Evolutionary conservation across 2,797 vertebrate genomes (phyloP).

Genomic region (Rhadinocentrus ornatus): DNA sequence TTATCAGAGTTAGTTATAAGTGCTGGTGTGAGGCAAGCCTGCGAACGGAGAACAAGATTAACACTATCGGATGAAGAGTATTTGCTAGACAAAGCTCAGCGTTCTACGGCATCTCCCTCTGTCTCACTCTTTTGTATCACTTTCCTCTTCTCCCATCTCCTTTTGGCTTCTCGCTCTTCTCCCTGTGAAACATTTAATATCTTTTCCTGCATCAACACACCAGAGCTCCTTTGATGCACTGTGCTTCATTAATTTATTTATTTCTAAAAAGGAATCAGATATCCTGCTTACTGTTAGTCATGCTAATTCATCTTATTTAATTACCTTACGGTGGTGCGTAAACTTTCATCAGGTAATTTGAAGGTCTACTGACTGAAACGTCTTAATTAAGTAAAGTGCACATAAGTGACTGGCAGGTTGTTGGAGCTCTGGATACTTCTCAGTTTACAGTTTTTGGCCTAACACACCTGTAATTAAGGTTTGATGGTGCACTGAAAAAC

Average conservation of each 20-base stretch:
- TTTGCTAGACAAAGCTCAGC: constrained; percentile 67
- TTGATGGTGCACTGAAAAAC: constrained; percentile 4
- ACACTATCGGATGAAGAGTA: constrained; percentile 72
- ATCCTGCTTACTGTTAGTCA: constrained; percentile 30
- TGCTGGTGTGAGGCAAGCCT: constrained; percentile 74
- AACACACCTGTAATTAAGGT: constrained; percentile 23
- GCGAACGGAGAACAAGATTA: constrained; percentile 77
- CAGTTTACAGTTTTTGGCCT: constrained; percentile 26
- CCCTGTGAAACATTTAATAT: constrained; percentile 19
- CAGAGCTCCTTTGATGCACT: neutral
- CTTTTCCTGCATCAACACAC: constrained; percentile 15
- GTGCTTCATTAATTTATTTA: constrained; percentile 5
- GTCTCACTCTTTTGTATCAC: constrained; percentile 55
- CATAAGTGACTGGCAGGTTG: constrained; percentile 7
- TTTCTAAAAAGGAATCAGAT: constrained; percentile 16
- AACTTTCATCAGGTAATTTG: constrained; percentile 42
- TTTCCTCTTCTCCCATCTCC: constrained; percentile 35
- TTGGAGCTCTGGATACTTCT: constrained; percentile 11
- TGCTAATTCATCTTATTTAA: constrained; percentile 34
- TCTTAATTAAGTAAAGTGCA: constrained; percentile 36
- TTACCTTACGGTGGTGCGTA: constrained; percentile 24
- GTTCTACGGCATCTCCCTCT: constrained; percentile 40
- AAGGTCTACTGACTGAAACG: constrained; percentile 31
- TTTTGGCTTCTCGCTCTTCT: constrained; percentile 29
- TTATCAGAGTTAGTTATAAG: constrained; percentile 79